These are phyloP conservation scores for Spizaetus ornatus DNA, from an alignment of 2,113 vertebrate genomes.

Conservation along the genomic window DNA sequence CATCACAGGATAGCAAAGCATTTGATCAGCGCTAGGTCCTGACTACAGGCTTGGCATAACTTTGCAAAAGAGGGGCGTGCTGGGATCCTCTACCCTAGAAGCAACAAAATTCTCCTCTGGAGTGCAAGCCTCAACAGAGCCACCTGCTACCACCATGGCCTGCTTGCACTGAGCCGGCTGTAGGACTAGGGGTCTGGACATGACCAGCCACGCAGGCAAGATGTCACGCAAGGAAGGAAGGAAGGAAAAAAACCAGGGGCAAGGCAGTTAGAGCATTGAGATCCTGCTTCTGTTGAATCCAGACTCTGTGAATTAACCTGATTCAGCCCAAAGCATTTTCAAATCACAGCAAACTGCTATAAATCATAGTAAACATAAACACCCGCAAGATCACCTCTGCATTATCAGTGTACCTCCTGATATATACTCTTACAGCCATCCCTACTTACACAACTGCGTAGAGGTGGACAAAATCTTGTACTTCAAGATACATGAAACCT, in stretches of 20 bases:
- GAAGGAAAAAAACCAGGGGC: neutral
- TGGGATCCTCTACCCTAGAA: neutral
- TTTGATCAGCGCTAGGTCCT: neutral
- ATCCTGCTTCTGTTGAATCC: neutral
- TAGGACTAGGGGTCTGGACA: neutral
- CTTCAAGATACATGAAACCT: neutral
- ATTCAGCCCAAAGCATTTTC: neutral
- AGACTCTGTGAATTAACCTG: neutral
- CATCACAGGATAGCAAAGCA: neutral
- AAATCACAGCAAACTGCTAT: neutral
- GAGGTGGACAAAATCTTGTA: neutral
- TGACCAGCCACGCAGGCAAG: too few relatives aligned
- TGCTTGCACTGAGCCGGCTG: neutral
- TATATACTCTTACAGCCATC: neutral
- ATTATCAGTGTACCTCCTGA: neutral
- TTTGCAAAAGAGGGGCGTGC: neutral
- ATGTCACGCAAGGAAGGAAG: neutral
- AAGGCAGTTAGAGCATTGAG: neutral
- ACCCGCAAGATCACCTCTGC: neutral
- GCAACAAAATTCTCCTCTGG: neutral
- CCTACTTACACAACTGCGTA: neutral
- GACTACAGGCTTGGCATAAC: neutral
- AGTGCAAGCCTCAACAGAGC: neutral
- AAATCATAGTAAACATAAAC: neutral
- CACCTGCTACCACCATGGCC: fast-evolving